A percentile compares a stretch with the other conserved stretches of the same genome.
These are phyloP conservation scores for Oeneis ivallda DNA, from an alignment of 2,888 invertebrate species.

Conservation along the genomic window DNA sequence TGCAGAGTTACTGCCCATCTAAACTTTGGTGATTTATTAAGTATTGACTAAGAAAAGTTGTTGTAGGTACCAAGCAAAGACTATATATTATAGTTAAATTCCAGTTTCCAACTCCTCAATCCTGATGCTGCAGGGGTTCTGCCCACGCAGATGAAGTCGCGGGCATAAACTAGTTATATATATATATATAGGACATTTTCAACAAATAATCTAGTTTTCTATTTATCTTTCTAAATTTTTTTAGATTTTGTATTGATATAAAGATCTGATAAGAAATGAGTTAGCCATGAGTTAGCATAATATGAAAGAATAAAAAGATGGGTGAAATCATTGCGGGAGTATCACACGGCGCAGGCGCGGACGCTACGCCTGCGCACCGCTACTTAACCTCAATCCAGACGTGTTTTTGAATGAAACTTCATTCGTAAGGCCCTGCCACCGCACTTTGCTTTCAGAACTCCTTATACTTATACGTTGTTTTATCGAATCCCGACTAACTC, in stretches of 20 bases:
- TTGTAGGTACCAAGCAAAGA: too few relatives aligned
- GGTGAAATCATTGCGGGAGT: slow-evolving; percentile 75
- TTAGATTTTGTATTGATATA: background rate
- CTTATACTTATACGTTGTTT: slow-evolving; percentile 29
- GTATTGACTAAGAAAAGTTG: too few relatives aligned
- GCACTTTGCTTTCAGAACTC: slow-evolving; percentile 64
- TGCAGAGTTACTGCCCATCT: too few relatives aligned
- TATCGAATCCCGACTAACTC: slow-evolving; percentile 34
- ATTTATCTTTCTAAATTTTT: too few relatives aligned
- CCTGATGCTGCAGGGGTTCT: too few relatives aligned
- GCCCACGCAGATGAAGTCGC: too few relatives aligned
- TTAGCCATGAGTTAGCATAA: slow-evolving; percentile 15
- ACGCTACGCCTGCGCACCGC: slow-evolving; percentile 67
- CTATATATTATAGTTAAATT: too few relatives aligned
- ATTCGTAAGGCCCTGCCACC: slow-evolving; percentile 58
- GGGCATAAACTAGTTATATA: too few relatives aligned
- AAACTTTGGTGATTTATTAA: too few relatives aligned
- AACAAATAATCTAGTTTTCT: too few relatives aligned
- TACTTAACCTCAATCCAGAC: slow-evolving; percentile 78
- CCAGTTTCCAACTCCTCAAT: too few relatives aligned
- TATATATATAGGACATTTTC: too few relatives aligned
- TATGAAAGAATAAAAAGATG: slow-evolving; percentile 49
- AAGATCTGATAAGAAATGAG: background rate
- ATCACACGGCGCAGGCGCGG: slow-evolving; percentile 59
- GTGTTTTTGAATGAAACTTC: slow-evolving; percentile 79